phyloP scores from a whole-genome alignment of 2,113 vertebrate species.

The Petaurus breviceps region DNA sequence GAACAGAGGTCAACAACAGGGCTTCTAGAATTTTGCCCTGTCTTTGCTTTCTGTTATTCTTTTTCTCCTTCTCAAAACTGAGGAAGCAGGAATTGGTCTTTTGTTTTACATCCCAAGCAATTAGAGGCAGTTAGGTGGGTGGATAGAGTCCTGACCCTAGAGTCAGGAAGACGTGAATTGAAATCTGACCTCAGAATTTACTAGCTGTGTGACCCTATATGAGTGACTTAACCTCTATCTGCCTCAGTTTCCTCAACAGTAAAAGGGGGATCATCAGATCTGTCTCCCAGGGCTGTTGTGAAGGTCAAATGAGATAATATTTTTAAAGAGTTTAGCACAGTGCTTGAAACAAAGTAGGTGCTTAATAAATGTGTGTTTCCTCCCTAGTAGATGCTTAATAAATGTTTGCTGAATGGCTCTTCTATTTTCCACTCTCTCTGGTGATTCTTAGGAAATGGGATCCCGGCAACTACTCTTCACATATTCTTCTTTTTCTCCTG shows the following conservation, averaged over 20 bases:
- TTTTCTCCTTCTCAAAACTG: not conserved
- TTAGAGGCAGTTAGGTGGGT: not conserved
- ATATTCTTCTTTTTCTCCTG: not conserved
- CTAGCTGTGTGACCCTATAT: not conserved
- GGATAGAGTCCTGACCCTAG: fast-evolving
- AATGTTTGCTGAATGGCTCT: not conserved
- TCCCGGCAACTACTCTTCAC: not conserved
- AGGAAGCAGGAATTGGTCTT: not conserved
- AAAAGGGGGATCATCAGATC: not conserved
- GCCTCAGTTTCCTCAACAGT: not conserved
- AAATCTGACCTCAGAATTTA: conserved; percentile 1
- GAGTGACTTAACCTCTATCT: conserved; percentile 41
- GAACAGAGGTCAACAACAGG: not conserved
- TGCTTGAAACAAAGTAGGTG: not conserved
- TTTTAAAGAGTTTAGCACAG: not conserved
- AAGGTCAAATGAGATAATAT: conserved; percentile 10
- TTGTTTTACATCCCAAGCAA: not conserved
- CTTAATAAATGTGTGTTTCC: not conserved
- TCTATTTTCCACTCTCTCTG: not conserved
- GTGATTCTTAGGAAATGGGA: not conserved
- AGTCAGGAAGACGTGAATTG: not conserved
- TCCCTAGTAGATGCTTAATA: not conserved
- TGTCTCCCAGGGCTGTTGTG: not conserved
- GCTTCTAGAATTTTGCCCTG: not conserved
- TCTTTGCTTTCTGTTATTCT: not conserved